phyloP scores from a whole-genome alignment of 2,888 invertebrate genomes.

The Gymnocheta viridis region DNA sequence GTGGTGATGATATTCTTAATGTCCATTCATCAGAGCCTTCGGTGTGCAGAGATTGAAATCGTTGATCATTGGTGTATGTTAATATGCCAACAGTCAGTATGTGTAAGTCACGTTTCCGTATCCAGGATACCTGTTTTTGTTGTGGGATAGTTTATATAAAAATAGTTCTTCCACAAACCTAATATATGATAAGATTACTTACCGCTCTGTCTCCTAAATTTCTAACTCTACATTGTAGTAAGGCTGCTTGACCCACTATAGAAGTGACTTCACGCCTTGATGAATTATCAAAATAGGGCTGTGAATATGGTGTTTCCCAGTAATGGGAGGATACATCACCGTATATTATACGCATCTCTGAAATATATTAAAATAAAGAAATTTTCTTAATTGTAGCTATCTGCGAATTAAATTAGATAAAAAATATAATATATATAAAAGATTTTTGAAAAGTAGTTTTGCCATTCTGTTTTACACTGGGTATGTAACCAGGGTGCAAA shows the following conservation, averaged over 20 bases:
- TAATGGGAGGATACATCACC: conserved; percentile 82
- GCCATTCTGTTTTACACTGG: too few species aligned
- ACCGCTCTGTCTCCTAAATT: conserved; percentile 95
- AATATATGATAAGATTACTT: conserved; percentile 82
- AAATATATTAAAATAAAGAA: conserved; percentile 40
- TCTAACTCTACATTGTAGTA: conserved; percentile 92
- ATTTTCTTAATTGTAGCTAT: background rate
- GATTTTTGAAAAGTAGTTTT: too few species aligned
- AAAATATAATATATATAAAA: too few species aligned
- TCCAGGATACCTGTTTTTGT: conserved; percentile 88
- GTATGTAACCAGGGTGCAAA: too few species aligned
- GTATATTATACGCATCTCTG: conserved; percentile 80
- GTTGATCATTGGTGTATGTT: conserved; percentile 88
- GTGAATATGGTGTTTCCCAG: conserved; percentile 87
- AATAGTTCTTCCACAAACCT: too few species aligned
- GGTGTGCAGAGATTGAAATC: conserved; percentile 87
- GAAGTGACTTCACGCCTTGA: conserved; percentile 92
- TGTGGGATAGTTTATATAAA: too few species aligned
- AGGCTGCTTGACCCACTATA: conserved; percentile 93
- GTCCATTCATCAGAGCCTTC: conserved; percentile 89
- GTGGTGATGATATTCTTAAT: conserved; percentile 86
- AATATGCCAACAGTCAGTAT: conserved; percentile 88
- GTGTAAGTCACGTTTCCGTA: conserved; percentile 90
- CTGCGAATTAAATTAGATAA: too few species aligned
- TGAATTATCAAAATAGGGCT: conserved; percentile 94